Base-by-base conservation (phyloP, 2,797 vertebrate species). In the Denticeps clupeoides region DNA sequence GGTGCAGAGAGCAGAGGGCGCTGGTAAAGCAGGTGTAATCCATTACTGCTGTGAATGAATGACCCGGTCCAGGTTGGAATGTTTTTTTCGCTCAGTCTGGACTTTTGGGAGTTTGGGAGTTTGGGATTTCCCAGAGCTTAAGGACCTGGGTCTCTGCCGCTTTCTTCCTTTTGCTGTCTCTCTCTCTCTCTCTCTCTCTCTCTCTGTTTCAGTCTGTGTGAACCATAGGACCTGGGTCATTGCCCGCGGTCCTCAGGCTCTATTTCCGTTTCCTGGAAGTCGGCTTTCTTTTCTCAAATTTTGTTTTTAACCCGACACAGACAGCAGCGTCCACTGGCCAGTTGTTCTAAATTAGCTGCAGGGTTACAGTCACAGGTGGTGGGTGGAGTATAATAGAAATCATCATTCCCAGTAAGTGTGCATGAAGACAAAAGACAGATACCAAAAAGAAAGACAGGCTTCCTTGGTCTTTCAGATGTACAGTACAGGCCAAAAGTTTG, bases 61-160 rank as follows among this genome's bases (percentile, higher is more conserved):
- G 35, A 21, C 35, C 35, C 9, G 38, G 35, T 38, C 35, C 18
- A 5, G 9, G 18, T 35, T 16, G 9, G 35, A 10, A 35, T 35
- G 10, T 21, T 18, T 21, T 38, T 35, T 21, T 19, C 35, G 38
- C 19, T 10, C 35, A 38, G 16, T 11, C 18, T n/a, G 18, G 35
- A 38, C 35, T 35, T 38, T 38, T 38, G 18, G 35, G 35, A 38
- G 11, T 38, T 11, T 21, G 35, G 35, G 35, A 38, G 35, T 38
- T 37, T 19, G 33, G 33, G 33, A 37, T 37, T 37, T 38, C 35
- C 35, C 35, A 19, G 28, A 19, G 35, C 35, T 38, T 35, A 19
- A 38, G 38, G 35, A 18, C 35, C 35, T 38, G 35, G 35, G 19
- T 38, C 35, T 38, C 35, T 38, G 16, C 35, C 35, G 38, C 35